Evolutionary conservation across 2,888 invertebrate species (phyloP).

Genomic region (Holacanthella duospinosa): DNA sequence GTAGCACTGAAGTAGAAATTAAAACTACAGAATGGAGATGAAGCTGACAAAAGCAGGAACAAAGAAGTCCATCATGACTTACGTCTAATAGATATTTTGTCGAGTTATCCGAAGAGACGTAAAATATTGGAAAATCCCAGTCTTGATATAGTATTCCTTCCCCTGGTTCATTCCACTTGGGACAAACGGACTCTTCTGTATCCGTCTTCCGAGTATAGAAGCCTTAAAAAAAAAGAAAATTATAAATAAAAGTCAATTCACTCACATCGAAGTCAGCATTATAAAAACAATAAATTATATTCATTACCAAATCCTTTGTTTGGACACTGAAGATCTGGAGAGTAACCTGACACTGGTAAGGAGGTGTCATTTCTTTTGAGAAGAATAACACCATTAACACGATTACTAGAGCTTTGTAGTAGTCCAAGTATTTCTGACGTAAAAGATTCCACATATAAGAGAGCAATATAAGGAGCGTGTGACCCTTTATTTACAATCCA

Average conservation of each 20-base stretch:
- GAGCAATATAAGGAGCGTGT: constrained; percentile 69
- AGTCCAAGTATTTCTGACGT: constrained; percentile 43
- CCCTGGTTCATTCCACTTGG: constrained; percentile 67
- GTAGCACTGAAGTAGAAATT: constrained; percentile 44
- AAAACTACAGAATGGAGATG: background rate
- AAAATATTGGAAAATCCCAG: constrained; percentile 81
- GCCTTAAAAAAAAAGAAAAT: constrained; percentile 5
- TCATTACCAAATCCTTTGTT: constrained; percentile 56
- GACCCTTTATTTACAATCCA: constrained; percentile 60
- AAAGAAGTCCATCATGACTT: too few species aligned
- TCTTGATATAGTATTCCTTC: constrained; percentile 64
- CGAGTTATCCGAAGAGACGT: constrained; percentile 53
- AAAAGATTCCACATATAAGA: constrained; percentile 56
- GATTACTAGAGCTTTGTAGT: constrained; percentile 40
- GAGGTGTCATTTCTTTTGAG: constrained; percentile 36
- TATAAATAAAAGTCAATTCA: background rate
- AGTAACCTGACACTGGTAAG: constrained; percentile 40
- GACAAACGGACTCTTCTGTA: constrained; percentile 13
- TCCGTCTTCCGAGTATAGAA: constrained; percentile 13
- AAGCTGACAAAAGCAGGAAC: background rate
- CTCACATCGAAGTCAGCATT: background rate
- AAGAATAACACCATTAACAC: constrained; percentile 45
- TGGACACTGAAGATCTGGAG: constrained; percentile 66
- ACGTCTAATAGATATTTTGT: constrained; percentile 48
- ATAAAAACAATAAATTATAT: constrained; percentile 4